phyloP scores from a whole-genome alignment of 2,113 vertebrate species.

The Scortum barcoo region DNA sequence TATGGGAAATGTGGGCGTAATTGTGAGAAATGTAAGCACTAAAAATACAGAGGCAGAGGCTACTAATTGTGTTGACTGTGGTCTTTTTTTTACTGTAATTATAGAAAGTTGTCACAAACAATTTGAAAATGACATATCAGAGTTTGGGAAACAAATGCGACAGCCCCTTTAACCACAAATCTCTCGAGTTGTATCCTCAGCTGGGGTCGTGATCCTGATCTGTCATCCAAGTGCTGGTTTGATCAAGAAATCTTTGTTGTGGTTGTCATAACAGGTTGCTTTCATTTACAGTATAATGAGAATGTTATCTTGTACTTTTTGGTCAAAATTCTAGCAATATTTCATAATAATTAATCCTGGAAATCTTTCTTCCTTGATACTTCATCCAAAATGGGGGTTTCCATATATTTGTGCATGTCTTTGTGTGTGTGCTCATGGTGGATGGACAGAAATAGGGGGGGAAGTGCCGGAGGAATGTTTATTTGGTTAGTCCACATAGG shows the following conservation, averaged over 20 bases:
- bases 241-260: neutral
- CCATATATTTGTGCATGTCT: neutral
- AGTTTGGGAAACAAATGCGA: constrained; percentile 8
- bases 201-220: neutral
- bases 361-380: neutral
- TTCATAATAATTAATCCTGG: neutral
- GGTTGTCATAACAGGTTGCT: neutral
- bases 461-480: constrained; percentile 19
- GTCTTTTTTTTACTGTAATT: constrained; percentile 41
- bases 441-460: neutral
- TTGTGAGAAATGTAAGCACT: constrained; percentile 12
- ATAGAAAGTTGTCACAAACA: constrained; percentile 47
- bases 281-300: neutral
- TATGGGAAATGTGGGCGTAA: constrained; percentile 17
- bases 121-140: constrained; percentile 31
- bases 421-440: neutral
- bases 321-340: too few species aligned
- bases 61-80: constrained; percentile 28
- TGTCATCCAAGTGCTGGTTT: constrained; percentile 7
- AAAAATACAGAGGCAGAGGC: constrained; percentile 42
- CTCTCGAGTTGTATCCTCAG: neutral
- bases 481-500: constrained; percentile 37
- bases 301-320: neutral
- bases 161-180: neutral
- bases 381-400: constrained; percentile 18